phyloP scores from a whole-genome alignment of 1,140 invertebrate genomes.

The Ceratina australensis region DNA sequence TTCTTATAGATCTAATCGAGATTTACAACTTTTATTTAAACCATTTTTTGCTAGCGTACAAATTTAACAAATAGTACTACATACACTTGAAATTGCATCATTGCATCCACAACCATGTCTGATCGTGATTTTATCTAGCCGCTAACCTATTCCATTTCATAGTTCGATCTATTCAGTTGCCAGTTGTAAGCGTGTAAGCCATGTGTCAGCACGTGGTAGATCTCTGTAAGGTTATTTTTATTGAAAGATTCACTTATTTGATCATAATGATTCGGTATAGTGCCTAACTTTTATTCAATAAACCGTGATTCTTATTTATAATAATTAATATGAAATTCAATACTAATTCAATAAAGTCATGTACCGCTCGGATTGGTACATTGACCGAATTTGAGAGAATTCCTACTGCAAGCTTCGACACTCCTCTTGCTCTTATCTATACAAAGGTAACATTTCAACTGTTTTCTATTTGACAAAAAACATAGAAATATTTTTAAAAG shows the following conservation, averaged over 20 bases:
- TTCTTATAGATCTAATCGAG: too few species aligned
- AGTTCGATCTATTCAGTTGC: too few species aligned
- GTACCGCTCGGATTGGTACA: slow-evolving; percentile 79
- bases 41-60: too few species aligned
- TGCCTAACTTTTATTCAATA: neutral
- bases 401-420: slow-evolving; percentile 77
- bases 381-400: slow-evolving; percentile 77
- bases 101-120: too few species aligned
- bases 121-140: too few species aligned
- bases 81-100: too few species aligned
- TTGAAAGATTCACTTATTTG: neutral
- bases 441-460: slow-evolving; percentile 75
- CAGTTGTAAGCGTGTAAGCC: too few species aligned
- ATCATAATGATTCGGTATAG: neutral
- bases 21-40: too few species aligned
- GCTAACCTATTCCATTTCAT: too few species aligned
- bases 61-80: too few species aligned
- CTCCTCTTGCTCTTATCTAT: slow-evolving; percentile 80
- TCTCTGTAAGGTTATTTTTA: neutral
- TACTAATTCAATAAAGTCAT: slow-evolving; percentile 77
- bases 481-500: neutral
- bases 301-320: neutral
- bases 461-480: neutral
- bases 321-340: slow-evolving; percentile 80
- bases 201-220: too few species aligned